Evolutionary conservation across 2,797 vertebrate species (phyloP).

Genomic region (Eremophila alpestris): DNA sequence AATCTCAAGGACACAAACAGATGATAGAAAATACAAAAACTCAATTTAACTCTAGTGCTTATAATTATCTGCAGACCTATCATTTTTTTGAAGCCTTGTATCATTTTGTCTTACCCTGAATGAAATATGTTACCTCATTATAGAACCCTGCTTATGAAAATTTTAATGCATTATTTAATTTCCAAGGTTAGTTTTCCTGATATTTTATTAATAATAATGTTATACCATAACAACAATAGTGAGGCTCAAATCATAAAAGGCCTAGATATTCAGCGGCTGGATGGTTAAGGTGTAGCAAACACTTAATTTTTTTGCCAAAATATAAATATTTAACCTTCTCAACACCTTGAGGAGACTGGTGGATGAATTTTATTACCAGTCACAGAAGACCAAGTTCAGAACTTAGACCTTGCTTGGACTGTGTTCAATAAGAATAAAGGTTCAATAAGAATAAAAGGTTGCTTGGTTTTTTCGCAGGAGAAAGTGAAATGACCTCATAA

Average conservation of each 20-base stretch:
- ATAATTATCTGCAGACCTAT: background rate
- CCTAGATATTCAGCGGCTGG: background rate
- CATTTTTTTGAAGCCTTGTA: background rate
- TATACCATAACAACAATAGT: background rate
- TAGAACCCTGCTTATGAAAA: background rate
- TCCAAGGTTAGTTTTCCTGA: background rate
- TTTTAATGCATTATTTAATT: background rate
- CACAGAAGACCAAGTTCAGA: background rate
- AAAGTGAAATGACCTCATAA: background rate
- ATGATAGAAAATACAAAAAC: background rate
- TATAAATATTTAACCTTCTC: background rate
- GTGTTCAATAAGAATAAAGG: background rate
- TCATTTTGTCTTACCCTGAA: background rate
- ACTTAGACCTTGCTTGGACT: background rate
- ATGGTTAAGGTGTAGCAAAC: background rate
- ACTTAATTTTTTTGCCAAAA: background rate
- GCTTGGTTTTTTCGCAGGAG: background rate
- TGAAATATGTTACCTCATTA: background rate
- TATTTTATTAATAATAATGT: background rate
- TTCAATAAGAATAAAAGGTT: too few species aligned
- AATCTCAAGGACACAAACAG: background rate
- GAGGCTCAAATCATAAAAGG: background rate
- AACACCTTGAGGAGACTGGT: background rate
- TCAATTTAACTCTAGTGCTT: background rate
- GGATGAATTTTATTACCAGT: background rate